Evolutionary conservation across 2,113 vertebrate genomes (phyloP), one percentile per base, ranked within the genome.

Genomic region (Xenus cinereus): DNA sequence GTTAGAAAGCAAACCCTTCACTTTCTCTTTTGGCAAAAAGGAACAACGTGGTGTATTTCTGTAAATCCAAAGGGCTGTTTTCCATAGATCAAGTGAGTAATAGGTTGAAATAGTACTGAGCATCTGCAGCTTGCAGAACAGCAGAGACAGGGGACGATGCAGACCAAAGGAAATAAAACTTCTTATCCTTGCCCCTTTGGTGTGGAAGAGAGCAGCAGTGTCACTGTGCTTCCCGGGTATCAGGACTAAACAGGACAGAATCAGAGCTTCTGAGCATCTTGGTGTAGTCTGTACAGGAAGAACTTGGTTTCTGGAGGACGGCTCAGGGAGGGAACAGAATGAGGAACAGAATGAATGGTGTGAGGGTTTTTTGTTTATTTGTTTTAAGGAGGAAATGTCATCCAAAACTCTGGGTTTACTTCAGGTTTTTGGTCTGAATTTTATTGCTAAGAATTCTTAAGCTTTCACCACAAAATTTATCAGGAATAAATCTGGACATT

Each of bases 141-240:
- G 43, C 48, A 85, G 32, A 82, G 60, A 68, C 2, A 45, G 17
- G 10, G 51, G 19, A 62, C 30, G 35, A 75, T 18, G 20, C 10
- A 56, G 19, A 48, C 43, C 43, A 62, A 85, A 60, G 22, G 20
- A 79, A 82, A 69, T 9, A 46, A 66, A 88, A 60, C 33, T n/a
- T 26, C 28, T 56, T 60, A 32, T 54, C 59, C 45, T 69, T 45
- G n/a, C 6, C 39, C 21, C 11, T 50, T 43, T 43, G 14, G 8
- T 28, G 9, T 16, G 8, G 43, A 87, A 88, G n/a, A 84, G 0
- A 80, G 43, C 30, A 84, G 46, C 46, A 59, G 53, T 12, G 22
- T n/a, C 66, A 39, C 62, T 18, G 39, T 5, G 23, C 30, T 72
- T n/a, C 68, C 57, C 0, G 0, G 35, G 3, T 53, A 28, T 21